These are phyloP conservation scores for Pseudolaguvia tuberculata DNA, from an alignment of 2,113 vertebrate genomes.

Conservation along the genomic window DNA sequence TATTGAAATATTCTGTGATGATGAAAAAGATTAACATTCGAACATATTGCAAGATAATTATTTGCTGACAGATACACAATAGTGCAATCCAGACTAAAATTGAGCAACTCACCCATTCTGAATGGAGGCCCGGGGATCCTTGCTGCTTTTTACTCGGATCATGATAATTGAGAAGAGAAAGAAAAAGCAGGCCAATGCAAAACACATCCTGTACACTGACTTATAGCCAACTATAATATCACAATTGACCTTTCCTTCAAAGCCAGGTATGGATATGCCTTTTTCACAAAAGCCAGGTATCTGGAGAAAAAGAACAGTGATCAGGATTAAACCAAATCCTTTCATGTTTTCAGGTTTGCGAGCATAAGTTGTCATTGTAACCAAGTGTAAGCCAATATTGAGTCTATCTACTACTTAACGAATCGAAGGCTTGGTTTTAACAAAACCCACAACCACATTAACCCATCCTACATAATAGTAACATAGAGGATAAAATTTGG, in stretches of 20 bases:
- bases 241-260: slow-evolving; percentile 71
- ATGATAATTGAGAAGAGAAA: slow-evolving; percentile 77
- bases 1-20: neutral
- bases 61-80: neutral
- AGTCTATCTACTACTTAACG: no score
- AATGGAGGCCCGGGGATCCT: slow-evolving; percentile 77
- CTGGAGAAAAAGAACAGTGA: slow-evolving; percentile 48
- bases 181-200: slow-evolving; percentile 83
- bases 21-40: neutral
- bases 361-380: no score
- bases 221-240: slow-evolving; percentile 82
- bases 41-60: no score
- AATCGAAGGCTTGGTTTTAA: no score
- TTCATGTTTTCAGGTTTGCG: no score
- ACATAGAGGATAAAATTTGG: neutral
- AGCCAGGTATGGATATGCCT: slow-evolving; percentile 15
- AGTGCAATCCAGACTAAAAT: neutral
- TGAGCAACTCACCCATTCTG: slow-evolving; percentile 78
- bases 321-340: neutral
- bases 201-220: slow-evolving; percentile 90
- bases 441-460: no score
- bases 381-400: no score
- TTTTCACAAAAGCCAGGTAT: slow-evolving; percentile 79
- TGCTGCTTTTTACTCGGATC: slow-evolving; percentile 84
- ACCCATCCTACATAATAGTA: neutral